phyloP scores from a whole-genome alignment of 2,113 vertebrate species.

The Psilopogon haemacephalus region DNA sequence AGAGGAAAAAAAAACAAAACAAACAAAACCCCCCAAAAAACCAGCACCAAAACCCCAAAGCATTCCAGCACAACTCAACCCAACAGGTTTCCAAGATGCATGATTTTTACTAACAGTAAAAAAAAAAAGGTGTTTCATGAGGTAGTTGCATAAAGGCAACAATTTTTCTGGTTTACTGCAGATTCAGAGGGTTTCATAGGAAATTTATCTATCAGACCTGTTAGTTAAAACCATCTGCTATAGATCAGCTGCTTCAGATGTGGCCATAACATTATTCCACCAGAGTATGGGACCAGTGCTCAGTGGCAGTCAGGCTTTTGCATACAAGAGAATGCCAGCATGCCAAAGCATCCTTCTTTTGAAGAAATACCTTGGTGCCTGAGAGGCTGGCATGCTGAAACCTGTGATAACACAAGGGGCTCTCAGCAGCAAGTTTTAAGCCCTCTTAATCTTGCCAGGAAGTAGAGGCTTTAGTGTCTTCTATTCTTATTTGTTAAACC shows the following conservation, averaged over 20 bases:
- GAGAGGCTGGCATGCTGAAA: not conserved
- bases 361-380: not conserved
- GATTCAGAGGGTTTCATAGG: not conserved
- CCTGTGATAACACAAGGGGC: not conserved
- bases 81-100: not conserved
- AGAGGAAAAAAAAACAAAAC: not conserved
- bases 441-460: not conserved
- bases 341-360: not conserved
- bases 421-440: not conserved
- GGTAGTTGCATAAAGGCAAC: not conserved
- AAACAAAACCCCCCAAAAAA: not conserved
- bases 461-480: not conserved
- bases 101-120: not conserved
- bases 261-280: not conserved
- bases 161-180: not conserved
- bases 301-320: not conserved
- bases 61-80: not conserved
- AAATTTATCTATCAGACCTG: not conserved
- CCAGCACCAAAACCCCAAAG: too few relatives aligned
- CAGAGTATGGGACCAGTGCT: not conserved
- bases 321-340: not conserved
- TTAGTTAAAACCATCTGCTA: not conserved
- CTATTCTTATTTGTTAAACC: not conserved
- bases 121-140: not conserved
- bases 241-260: not conserved